Base-by-base conservation (phyloP, 2,888 invertebrate species). In the Matsumyia berberina region DNA sequence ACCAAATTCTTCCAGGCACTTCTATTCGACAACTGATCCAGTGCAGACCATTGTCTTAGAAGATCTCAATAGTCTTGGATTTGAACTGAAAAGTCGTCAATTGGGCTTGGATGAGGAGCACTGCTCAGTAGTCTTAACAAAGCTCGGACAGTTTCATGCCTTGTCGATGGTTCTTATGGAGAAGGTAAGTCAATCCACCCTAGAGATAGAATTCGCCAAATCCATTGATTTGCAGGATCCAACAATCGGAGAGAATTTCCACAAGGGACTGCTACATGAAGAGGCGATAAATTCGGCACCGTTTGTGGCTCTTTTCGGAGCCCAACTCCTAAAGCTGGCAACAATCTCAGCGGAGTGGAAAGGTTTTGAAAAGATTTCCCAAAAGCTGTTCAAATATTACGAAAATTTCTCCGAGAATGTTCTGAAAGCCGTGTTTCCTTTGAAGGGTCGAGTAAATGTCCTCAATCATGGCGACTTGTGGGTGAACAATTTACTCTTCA, bases 131-230 rank as follows among this genome's bases (percentile, higher is more conserved):
- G 93, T 93, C 0, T 88, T 94, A 67, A 90, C 90, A 51, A 93
- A 93, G 88, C 86, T 94, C 83, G 94, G 93, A 0, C 90, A 91
- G 78, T 93, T 93, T 87, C 94, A 94, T 88, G 94, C 93, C 0
- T 89, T 92, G 5, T 93, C 94, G 0, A 92, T 94, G 76, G 91
- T 92, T 19, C 88, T 93, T 86, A 92, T 91, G 46, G 92, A 93
- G 83, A 92, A 92, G 89, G 93, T 93, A 88, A 83, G 35, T n/a
- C n/a, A n/a, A n/a, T n/a, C n/a, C n/a, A n/a, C n/a, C n/a, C n/a
- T n/a, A n/a, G 5, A 37, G 0, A 0, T 0, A 8, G 5, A n/a
- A 9, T 5, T 33, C n/a, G 24, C 1, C n/a, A 19, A 55, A 39
- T 12, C 9, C 0, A 5, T 24, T 1, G 0, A 4, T 0, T 17